Conservation (phyloP, 1,140 invertebrate species). For the Ladona fulva region DNA sequence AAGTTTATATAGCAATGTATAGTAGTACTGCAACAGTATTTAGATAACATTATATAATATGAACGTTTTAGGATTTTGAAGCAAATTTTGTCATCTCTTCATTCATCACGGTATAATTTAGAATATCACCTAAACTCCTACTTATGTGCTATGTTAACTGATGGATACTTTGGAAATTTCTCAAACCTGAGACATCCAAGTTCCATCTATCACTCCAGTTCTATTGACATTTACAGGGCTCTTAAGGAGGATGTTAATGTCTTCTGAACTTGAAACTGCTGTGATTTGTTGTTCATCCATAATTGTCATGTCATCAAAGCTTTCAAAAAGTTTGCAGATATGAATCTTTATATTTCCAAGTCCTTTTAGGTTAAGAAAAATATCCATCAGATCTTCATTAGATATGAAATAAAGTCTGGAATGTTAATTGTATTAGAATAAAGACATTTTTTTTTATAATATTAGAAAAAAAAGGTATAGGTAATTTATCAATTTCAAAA, state of each 20-base stretch:
- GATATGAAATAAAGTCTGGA: constrained; percentile 87
- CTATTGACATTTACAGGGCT: constrained; percentile 62
- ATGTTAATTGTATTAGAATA: constrained; percentile 15
- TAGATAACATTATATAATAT: too few species aligned
- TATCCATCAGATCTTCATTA: constrained; percentile 92
- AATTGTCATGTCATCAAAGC: constrained; percentile 56
- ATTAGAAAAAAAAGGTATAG: too few species aligned
- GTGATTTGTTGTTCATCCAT: constrained; percentile 37
- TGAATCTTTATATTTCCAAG: constrained; percentile 79
- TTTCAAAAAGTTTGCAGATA: constrained; percentile 87
- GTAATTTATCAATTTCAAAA: too few species aligned
- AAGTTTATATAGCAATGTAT: too few species aligned
- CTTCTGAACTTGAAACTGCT: background rate
- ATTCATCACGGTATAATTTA: too few species aligned
- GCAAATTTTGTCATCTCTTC: too few species aligned
- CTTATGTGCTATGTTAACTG: too few species aligned
- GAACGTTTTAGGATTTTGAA: too few species aligned
- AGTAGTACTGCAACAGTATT: background rate
- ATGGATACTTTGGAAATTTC: constrained; percentile 38
- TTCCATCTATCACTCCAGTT: constrained; percentile 69
- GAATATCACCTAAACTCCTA: too few species aligned
- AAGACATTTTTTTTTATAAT: too few species aligned
- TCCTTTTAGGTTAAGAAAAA: constrained; percentile 87
- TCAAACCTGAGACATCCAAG: constrained; percentile 67
- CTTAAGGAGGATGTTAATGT: background rate